A percentile compares a stretch with the other conserved stretches of the same genome.
Evolutionary conservation across 2,888 invertebrate genomes (phyloP).

Genomic region (Polydrusus tereticollis): DNA sequence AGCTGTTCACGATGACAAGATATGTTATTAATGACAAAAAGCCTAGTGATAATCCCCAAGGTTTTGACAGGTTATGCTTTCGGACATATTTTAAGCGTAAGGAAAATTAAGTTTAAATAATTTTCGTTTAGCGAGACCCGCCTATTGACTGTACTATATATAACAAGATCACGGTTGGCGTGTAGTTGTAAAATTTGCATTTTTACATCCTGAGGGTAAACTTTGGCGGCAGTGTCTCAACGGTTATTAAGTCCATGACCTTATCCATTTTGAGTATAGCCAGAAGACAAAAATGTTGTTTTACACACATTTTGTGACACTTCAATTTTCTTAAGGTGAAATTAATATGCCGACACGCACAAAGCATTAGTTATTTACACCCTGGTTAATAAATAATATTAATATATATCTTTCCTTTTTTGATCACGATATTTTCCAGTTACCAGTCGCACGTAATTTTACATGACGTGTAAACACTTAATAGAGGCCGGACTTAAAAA

Average conservation of each 20-base stretch:
- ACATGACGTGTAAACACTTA: slow-evolving; percentile 46
- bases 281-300: slow-evolving; percentile 59
- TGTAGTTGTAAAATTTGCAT: slow-evolving; percentile 60
- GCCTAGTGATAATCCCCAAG: slow-evolving; percentile 11
- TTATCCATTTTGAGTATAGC: slow-evolving; percentile 55
- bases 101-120: slow-evolving; percentile 35
- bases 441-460: slow-evolving; percentile 42
- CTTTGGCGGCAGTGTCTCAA: slow-evolving; percentile 57
- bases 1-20: slow-evolving; percentile 1
- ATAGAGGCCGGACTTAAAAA: slow-evolving; percentile 34
- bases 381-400: slow-evolving; percentile 40
- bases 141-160: slow-evolving; percentile 36
- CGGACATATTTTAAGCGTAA: slow-evolving; percentile 33
- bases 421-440: slow-evolving; percentile 42
- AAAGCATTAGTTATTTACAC: slow-evolving; percentile 38
- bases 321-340: slow-evolving; percentile 56
- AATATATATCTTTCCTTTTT: slow-evolving; percentile 37
- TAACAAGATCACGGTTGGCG: slow-evolving; percentile 50
- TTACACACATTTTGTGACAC: slow-evolving; percentile 60
- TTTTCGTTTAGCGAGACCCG: slow-evolving; percentile 37
- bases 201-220: slow-evolving; percentile 58
- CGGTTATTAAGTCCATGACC: slow-evolving; percentile 55
- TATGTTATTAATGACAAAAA: slow-evolving; percentile 14
- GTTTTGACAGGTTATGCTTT: slow-evolving; percentile 36
- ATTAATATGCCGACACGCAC: slow-evolving; percentile 52